Base-by-base conservation (phyloP, 2,888 invertebrate genomes). In the Lasioglossum calceatum region DNA sequence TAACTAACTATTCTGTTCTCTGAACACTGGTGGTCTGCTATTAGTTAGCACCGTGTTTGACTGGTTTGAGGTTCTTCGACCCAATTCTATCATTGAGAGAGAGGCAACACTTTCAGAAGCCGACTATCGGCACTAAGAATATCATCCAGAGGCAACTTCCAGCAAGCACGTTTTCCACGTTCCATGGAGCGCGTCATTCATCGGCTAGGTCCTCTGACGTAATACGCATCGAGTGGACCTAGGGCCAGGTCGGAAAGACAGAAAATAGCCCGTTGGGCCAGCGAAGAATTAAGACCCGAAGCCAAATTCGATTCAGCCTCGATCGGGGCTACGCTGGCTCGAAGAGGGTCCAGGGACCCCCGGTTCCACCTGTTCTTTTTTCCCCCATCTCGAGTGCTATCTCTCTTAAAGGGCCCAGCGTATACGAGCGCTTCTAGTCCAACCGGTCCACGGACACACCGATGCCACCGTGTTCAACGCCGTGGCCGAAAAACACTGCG, bases 361-460 rank as follows among this genome's bases (percentile, higher is more conserved):
- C 80, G 23, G 36, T 23, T 87, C 79, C 89, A 85, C 88, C 89
- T 88, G 90, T 89, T 90, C 87, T 82, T 91, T 89, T 90, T 91
- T 84, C 85, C 86, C 75, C 72, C 83, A 81, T 86, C 83, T 81
- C 86, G 86, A 88, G 90, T 91, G 91, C 91, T 91, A 91, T 91
- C 91, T 91, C 91, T 90, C 84, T 91, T 91, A 91, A 91, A 91
- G 91, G 89, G 90, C 87, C 87, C 87, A 75, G 73, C 85, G 74
- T 82, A 87, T 86, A 87, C 87, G 77, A 82, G 74, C 86, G 83
- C 81, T 91, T 88, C 91, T 91, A 91, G 91, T 84, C 91, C 90
- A 90, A 91, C 90, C 90, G 91, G 91, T 91, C 91, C 91, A 89
- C 90, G 85, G 86, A 81, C 82, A 83, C 89, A 89, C 64, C 27